phyloP scores from a whole-genome alignment of 2,113 vertebrate species.

The Pogonocichla stellata region DNA sequence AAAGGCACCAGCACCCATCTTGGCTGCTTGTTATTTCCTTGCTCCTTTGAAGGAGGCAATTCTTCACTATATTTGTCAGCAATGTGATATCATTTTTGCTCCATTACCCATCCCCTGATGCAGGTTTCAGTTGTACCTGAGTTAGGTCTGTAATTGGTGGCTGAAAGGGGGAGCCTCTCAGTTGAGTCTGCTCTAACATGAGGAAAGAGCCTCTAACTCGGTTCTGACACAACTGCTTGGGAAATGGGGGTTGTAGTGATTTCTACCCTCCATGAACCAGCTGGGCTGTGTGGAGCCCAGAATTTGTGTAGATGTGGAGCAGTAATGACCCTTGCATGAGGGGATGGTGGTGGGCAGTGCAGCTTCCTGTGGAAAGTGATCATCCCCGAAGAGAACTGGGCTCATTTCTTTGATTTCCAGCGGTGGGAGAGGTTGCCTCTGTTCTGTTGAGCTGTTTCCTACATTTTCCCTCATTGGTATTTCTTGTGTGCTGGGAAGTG shows the following conservation, averaged over 20 bases:
- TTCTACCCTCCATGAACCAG: background rate
- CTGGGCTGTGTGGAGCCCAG: background rate
- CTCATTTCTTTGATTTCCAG: background rate
- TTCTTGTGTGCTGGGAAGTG: background rate
- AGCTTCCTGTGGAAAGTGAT: background rate
- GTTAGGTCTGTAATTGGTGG: background rate
- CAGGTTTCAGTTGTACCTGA: background rate
- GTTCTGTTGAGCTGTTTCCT: background rate
- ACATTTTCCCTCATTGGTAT: background rate
- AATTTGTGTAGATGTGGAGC: background rate
- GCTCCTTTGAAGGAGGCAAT: background rate
- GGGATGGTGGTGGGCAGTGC: background rate
- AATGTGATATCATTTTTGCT: rapidly evolving
- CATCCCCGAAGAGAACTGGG: background rate
- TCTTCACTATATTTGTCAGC: background rate
- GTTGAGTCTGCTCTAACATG: background rate
- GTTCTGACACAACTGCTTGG: background rate
- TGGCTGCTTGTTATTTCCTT: background rate
- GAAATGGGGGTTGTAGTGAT: background rate
- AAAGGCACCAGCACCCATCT: background rate
- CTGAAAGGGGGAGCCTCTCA: background rate
- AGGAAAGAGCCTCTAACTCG: background rate
- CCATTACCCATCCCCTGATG: background rate
- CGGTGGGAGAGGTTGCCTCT: background rate
- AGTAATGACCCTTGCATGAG: background rate